A percentile compares a stretch with the other conserved stretches of the same genome.
Conservation (phyloP, 1,140 invertebrate genomes). For the Saccostrea cuccullata region DNA sequence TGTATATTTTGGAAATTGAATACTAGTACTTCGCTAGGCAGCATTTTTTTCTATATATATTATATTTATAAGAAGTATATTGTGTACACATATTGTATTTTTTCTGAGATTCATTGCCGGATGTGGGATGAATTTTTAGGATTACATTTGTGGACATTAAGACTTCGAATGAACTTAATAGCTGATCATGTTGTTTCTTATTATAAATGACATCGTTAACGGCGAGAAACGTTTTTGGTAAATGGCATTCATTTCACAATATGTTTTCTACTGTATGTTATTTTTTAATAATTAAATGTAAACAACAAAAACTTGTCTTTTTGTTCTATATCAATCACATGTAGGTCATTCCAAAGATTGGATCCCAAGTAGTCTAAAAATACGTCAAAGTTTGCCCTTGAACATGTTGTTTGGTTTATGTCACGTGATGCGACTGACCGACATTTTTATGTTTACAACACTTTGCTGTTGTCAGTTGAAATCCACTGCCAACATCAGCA, state of each 20-base stretch:
- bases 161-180: background rate
- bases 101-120: background rate
- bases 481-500: background rate
- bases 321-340: background rate
- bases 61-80: background rate
- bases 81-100: slow-evolving; percentile 15
- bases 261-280: slow-evolving; percentile 23
- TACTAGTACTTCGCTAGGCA: slow-evolving; percentile 5
- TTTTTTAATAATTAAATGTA: slow-evolving; percentile 25
- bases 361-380: background rate
- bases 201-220: background rate
- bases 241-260: slow-evolving; percentile 33
- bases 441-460: slow-evolving; percentile 19
- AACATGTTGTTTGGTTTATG: background rate
- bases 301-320: background rate
- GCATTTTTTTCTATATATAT: background rate
- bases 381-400: background rate
- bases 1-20: slow-evolving; percentile 6
- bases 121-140: background rate
- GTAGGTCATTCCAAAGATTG: background rate
- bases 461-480: background rate
- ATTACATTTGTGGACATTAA: background rate
- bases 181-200: background rate
- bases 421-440: slow-evolving; percentile 3
- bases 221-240: background rate